Conservation (phyloP, 92 coral and sea anemone genomes). For the Zoanthus solanderi region DNA sequence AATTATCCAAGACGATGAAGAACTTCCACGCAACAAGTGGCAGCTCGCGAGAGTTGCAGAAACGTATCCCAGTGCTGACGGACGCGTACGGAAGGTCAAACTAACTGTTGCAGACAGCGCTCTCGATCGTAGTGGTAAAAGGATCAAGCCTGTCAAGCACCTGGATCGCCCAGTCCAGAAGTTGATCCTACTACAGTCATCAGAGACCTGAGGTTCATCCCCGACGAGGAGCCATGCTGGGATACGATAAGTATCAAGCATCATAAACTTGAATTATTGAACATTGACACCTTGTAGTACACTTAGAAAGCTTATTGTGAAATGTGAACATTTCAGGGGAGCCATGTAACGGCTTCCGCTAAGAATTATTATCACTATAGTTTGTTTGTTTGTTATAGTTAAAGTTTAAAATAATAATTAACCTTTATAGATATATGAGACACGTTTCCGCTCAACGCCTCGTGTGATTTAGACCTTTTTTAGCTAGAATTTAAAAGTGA, state of each 20-base stretch:
- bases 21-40: constrained; percentile 51
- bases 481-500: too few relatives aligned
- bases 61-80: constrained; percentile 28
- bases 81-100: constrained; percentile 41
- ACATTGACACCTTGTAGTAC: background rate
- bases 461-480: too few relatives aligned
- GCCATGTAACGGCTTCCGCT: constrained; percentile 19
- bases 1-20: constrained; percentile 38
- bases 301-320: background rate
- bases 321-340: constrained; percentile 47
- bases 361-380: too few relatives aligned
- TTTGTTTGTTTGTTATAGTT: too few relatives aligned
- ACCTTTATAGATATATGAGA: too few relatives aligned
- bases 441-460: too few relatives aligned
- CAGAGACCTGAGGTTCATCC: constrained; percentile 45
- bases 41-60: constrained; percentile 51
- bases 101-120: constrained; percentile 34
- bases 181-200: constrained; percentile 39
- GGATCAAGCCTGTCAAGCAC: constrained; percentile 20
- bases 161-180: constrained; percentile 62
- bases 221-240: constrained; percentile 55
- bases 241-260: constrained; percentile 3
- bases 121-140: constrained; percentile 27
- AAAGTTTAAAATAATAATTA: too few relatives aligned
- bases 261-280: constrained; percentile 17